These are phyloP conservation scores for Alethe castanea DNA, from an alignment of 2,113 vertebrate species.

Conservation along the genomic window DNA sequence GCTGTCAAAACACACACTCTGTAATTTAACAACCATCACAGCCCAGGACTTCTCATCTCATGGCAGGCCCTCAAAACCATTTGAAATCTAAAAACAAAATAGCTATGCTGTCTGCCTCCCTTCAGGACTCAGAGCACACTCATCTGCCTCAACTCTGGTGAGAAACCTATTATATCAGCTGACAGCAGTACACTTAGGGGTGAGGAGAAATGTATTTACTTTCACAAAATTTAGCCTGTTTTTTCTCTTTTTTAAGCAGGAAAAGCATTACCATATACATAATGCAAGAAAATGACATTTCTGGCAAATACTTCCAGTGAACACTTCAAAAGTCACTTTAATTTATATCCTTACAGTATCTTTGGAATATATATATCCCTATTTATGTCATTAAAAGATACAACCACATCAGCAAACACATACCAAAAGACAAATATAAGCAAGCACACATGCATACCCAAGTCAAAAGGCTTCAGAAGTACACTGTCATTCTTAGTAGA, in stretches of 20 bases:
- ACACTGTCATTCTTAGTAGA: neutral
- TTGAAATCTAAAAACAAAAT: constrained; percentile 37
- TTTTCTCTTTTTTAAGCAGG: neutral
- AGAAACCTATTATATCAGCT: constrained; percentile 27
- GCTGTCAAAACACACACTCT: neutral
- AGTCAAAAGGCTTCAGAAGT: constrained; percentile 1
- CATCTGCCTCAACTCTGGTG: neutral
- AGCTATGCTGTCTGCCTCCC: constrained; percentile 23
- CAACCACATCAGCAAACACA: neutral
- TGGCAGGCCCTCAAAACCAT: neutral
- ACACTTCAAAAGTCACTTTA: neutral
- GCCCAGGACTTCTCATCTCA: neutral
- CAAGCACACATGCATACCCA: neutral
- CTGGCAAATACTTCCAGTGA: neutral
- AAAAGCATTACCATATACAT: neutral
- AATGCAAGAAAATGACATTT: neutral
- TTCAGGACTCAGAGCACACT: constrained; percentile 19
- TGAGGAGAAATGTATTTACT: constrained; percentile 26
- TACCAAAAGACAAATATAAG: neutral
- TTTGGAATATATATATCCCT: neutral
- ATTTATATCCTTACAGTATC: neutral
- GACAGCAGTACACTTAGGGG: neutral
- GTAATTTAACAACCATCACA: constrained; percentile 42
- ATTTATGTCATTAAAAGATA: constrained; percentile 16
- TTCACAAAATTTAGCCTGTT: neutral